Evolutionary conservation across 1,140 invertebrate species (phyloP), one percentile per base, ranked within the genome.

Genomic region (Artemia franciscana): DNA sequence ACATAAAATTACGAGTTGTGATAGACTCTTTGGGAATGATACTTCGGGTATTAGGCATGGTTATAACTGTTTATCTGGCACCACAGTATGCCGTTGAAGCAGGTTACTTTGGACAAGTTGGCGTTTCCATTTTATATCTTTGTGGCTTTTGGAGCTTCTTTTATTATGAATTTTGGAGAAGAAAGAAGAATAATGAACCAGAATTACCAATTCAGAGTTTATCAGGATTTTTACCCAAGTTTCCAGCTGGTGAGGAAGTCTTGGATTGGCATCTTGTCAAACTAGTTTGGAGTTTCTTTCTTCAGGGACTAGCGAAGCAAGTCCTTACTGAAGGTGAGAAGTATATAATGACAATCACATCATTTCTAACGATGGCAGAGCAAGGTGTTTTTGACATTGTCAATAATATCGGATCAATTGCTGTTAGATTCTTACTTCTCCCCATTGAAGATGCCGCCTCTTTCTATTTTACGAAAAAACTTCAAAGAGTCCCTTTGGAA

Each of bases 251-350:
- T 71, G 68, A 76, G 63, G 79, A 79, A 75, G 64, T 71, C 66
- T 65, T 73, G 18, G 67, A 71, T 27, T 63, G 60, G 57, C 67
- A 68, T 27, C 64, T 76, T 60, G 66, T 69, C 24, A 60, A 66
- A 18, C 76, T 97, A 4, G 85, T 87, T 2, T 78, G 85, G 69
- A 94, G 90, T 72, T 96, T 98, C 73, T 84, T 90, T 62, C 88
- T 89, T n/a, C n/a, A n/a, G n/a, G n/a, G n/a, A n/a, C n/a, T n/a
- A n/a, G n/a, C n/a, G n/a, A n/a, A n/a, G n/a, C n/a, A n/a, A n/a
- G n/a, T n/a, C n/a, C n/a, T n/a, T n/a, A n/a, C n/a, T n/a, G n/a
- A n/a, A n/a, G n/a, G n/a, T n/a, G n/a, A n/a, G n/a, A n/a, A n/a
- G n/a, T n/a, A n/a, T n/a, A n/a, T n/a, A n/a, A n/a, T n/a, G n/a